Evolutionary conservation across 2,888 invertebrate species (phyloP), one percentile per base, ranked within the genome.

Genomic region (Catocala sponsa): DNA sequence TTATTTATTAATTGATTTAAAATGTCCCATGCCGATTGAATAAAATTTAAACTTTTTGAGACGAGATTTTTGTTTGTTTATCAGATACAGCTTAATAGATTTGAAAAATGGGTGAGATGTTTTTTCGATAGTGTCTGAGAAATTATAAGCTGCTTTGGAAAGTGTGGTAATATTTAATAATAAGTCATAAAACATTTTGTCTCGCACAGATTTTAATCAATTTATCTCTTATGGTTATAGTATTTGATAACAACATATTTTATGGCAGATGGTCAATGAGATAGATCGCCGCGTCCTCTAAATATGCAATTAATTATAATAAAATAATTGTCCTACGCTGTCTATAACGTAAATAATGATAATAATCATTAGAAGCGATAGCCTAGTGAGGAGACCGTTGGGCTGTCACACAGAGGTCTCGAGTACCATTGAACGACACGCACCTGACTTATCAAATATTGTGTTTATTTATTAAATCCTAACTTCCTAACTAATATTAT

Each of bases 1-100:
- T 88, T 87, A 88, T 88, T 88, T 88, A 88, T 88, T 88, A 89
- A 89, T 88, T 87, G 87, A 86, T 85, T 82, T 74, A 72, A 79
- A 82, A 81, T 73, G 72, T 74, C 73, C 72, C 70, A 71, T 74
- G 79, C 80, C 77, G 76, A 79, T 81, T 77, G 75, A 79, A 83
- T 79, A 77, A 77, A 72, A 79, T 79, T 72, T 78, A 73, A 48
- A 75, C 51, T 65, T 65, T 60, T 56, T 60, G 59, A 51, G 70
- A 53, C 67, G 74, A 70, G 74, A 76, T 70, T 78, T 74, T 72
- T 65, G 59, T 69, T 69, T 66, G 63, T 72, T 73, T 73, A 76
- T 76, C 72, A 63, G 79, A 78, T 76, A 72, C 68, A 65, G 68
- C 69, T 76, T 74, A 69, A 78, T 78, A 76, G 76, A 73, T 78